Conservation (phyloP, 2,888 invertebrate genomes). For the Archaeoteleia sp. region DNA sequence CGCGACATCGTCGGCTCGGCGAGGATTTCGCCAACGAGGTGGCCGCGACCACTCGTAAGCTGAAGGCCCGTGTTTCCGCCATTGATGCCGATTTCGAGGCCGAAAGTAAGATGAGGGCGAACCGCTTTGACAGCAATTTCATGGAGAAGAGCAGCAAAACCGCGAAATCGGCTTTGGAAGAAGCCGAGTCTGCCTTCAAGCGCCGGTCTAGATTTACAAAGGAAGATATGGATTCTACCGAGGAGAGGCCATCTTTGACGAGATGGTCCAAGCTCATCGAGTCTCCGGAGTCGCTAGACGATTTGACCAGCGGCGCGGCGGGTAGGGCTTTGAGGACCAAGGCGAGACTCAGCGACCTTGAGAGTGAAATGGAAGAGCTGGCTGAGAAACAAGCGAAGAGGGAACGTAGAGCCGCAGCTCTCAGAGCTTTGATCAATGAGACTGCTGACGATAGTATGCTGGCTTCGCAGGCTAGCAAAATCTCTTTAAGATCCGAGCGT, state of each 20-base stretch:
- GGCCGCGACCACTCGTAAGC: slow-evolving; percentile 75
- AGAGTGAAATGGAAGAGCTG: slow-evolving; percentile 85
- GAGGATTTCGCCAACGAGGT: slow-evolving; percentile 76
- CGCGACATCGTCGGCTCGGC: slow-evolving; percentile 69
- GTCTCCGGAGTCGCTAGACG: slow-evolving; percentile 46
- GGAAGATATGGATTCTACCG: slow-evolving; percentile 62
- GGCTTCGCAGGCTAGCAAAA: slow-evolving; percentile 60
- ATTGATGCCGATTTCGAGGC: slow-evolving; percentile 81
- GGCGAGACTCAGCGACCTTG: slow-evolving; percentile 83
- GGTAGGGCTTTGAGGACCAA: slow-evolving; percentile 81
- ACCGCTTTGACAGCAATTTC: slow-evolving; percentile 51
- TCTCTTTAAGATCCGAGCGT: slow-evolving; percentile 60
- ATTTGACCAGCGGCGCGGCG: slow-evolving; percentile 77
- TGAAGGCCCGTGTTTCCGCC: slow-evolving; percentile 76
- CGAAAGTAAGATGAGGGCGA: slow-evolving; percentile 42
- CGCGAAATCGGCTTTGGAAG: slow-evolving; percentile 74
- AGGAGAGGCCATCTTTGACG: slow-evolving; percentile 77
- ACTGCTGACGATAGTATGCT: slow-evolving; percentile 72
- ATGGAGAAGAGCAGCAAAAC: slow-evolving; percentile 48
- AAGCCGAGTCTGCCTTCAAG: slow-evolving; percentile 76
- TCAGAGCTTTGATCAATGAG: slow-evolving; percentile 82
- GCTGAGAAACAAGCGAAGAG: slow-evolving; percentile 82
- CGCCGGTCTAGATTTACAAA: slow-evolving; percentile 58
- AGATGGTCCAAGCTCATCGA: slow-evolving; percentile 80
- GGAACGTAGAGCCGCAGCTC: slow-evolving; percentile 83